Evolutionary conservation across 2,113 vertebrate genomes (phyloP), one percentile per base, ranked within the genome.

Genomic region (Stictonetta naevosa): DNA sequence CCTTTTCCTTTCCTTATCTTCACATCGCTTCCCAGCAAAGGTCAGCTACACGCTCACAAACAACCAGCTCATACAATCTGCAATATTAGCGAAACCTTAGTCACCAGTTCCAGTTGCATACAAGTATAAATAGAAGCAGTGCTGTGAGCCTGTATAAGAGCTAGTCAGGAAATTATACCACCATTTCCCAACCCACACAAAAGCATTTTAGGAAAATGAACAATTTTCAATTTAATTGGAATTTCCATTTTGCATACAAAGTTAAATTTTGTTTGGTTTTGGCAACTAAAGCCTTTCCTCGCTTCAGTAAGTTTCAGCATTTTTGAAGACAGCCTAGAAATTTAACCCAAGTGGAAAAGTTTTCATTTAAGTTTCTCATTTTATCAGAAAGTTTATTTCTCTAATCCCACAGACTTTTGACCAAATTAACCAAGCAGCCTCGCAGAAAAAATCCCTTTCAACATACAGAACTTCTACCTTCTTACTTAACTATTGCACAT

Each of bases 141-240:
- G 0, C 53, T 84, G 73, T 62, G 75, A 94, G 73, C 10, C 71
- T 82, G 28, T 29, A 26, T 82, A 62, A 76, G 83, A 91, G 92
- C 44, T 82, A 66, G 80, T 85, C 91, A 93, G 92, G 92, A 96
- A 96, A 91, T 96, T 87, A 92, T 95, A 97, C 86, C 78, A 85
- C 93, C 74, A 76, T 86, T 92, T 96, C 89, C 86, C 92, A 92
- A 78, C 88, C 95, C 91, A 95, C 94, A 95, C 80, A 93, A 79
- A 95, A 95, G 86, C 93, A 83, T 90, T 94, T 95, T 90, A 86
- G 95, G 92, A 96, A 96, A 96, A 93, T 42, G 66, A 96, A 96
- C 73, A 50, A 93, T 91, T 96, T 95, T 78, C 88, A 96, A 44
- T 84, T 88, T 92, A 91, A 91, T 91, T 67, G 67, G 71, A 94